Evolutionary conservation across 53 echinoderm and acorn worm genomes (phyloP).

Genomic region (Echinarachnius parma): DNA sequence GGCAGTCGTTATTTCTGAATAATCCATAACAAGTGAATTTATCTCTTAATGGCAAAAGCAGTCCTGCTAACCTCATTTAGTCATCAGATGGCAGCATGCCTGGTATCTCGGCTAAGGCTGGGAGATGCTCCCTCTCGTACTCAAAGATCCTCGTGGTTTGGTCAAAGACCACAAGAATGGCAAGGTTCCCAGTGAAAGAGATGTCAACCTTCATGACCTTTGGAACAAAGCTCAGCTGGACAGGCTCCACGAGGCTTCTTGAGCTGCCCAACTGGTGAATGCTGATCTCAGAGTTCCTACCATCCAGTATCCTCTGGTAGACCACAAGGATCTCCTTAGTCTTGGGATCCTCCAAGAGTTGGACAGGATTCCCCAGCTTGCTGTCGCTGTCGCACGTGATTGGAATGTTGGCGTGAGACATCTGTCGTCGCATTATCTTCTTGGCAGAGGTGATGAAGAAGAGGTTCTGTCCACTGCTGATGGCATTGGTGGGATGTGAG

Average conservation of each 20-base stretch:
- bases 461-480: neutral
- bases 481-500: constrained; percentile 7
- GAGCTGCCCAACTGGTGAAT: constrained; percentile 5
- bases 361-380: constrained; percentile 18
- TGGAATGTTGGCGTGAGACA: neutral
- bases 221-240: constrained; percentile 11
- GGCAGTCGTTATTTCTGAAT: too few species aligned
- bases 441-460: constrained; percentile 19
- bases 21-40: too few species aligned
- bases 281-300: neutral
- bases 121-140: constrained; percentile 2
- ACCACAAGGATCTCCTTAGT: constrained; percentile 14
- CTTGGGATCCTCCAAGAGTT: constrained; percentile 17
- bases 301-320: neutral
- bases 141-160: neutral
- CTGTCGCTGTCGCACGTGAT: neutral
- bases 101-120: constrained; percentile 8
- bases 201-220: constrained; percentile 1
- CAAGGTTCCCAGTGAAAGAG: constrained; percentile 7
- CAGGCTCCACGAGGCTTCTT: constrained; percentile 5
- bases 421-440: constrained; percentile 9
- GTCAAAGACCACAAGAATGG: constrained; percentile 1
- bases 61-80: too few species aligned
- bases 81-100: neutral
- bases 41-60: too few species aligned